Percentiles rank a stretch among this genome's conserved stretches.
Conservation (phyloP, 2,888 invertebrate species). For the Cantharis flavilabris region DNA sequence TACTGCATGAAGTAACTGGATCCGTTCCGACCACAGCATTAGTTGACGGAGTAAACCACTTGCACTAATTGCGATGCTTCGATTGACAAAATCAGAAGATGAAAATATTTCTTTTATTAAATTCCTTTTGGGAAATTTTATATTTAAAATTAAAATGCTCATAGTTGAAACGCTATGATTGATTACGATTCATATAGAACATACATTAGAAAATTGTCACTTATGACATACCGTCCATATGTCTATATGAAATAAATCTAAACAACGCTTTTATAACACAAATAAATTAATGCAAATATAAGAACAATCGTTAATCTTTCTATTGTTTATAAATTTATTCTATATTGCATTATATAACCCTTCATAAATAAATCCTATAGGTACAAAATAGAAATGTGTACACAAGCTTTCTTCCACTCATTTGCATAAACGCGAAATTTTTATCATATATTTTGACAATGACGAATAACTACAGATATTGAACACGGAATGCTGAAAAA, state of each 20-base stretch:
- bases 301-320: not conserved
- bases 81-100: not conserved
- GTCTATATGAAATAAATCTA: not conserved
- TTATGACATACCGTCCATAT: not conserved
- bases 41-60: not conserved
- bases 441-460: constrained; percentile 19
- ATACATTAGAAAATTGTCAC: not conserved
- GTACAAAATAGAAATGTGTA: constrained; percentile 9
- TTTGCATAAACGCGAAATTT: constrained; percentile 19
- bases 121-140: not conserved
- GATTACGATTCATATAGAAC: not conserved
- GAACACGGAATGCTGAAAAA: constrained; percentile 7
- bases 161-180: no score
- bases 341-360: not conserved
- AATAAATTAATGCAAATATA: not conserved
- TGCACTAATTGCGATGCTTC: not conserved
- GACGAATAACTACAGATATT: constrained; percentile 18
- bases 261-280: not conserved
- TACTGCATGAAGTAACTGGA: not conserved
- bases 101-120: not conserved
- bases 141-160: not conserved
- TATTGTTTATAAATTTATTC: not conserved
- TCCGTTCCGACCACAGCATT: not conserved
- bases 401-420: constrained; percentile 13
- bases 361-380: not conserved